Base-by-base conservation (phyloP, 2,797 vertebrate genomes). In the Cyclura pinguis region DNA sequence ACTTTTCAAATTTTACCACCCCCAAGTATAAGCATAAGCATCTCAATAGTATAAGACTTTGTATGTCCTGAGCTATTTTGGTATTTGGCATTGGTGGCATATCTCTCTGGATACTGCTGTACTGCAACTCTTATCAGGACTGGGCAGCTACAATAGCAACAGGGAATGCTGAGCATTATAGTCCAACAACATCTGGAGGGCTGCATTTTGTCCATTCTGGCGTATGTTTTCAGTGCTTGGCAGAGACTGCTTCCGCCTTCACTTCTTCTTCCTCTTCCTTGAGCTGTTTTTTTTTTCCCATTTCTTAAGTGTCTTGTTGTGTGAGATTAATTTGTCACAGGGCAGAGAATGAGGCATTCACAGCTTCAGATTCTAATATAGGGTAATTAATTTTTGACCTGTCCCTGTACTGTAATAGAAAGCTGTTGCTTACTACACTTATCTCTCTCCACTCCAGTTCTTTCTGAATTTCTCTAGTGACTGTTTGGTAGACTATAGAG, bases 361-460 rank as follows among this genome's bases (percentile, higher is more conserved):
- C 1, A 82, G 32, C 22, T 85, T 47, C 2, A n/a, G 12, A 88
- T 94, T 52, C n/a, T 92, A 87, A 92, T 85, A 52, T 74, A 1
- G 24, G 55, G 42, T 90, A 90, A 92, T 94, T 92, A 91, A 16
- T 93, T 92, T 94, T 94, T 93, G 59, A 92, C 74, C 86, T 90
- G 82, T 84, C 90, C 89, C 84, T 84, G 7, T n/a, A 42, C 84
- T 92, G 35, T 69, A 72, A 80, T 94, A 38, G 83, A 62, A 87
- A 69, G 50, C 42, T 89, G 80, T 42, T 89, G 22, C 10, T 74
- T 90, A 16, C 78, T 12, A 0, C 38, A 85, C 27, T 88, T 92
- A 73, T 78, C 24, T 64, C 16, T 87, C 74, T 77, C 24, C 50
- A 69, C 74, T 78, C n/a, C 74, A 77, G 1, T 35, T 94, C 91